Percentiles rank a stretch among this genome's conserved stretches.
Evolutionary conservation across 2,888 invertebrate genomes (phyloP).

Genomic region (Caenorhabditis uteleia): DNA sequence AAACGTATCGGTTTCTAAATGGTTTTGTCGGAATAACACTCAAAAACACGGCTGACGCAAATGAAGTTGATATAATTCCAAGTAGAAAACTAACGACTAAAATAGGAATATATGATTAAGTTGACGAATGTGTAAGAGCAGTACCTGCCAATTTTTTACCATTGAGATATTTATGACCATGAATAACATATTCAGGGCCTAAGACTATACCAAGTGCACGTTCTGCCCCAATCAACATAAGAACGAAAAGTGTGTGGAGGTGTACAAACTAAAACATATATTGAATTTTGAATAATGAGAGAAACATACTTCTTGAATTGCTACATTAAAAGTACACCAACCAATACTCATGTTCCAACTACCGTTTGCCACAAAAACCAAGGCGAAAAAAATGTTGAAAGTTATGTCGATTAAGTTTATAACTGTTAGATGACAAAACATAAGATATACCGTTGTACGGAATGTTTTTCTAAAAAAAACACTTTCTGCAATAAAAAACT

Average conservation of each 20-base stretch:
- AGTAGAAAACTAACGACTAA: constrained; percentile 22
- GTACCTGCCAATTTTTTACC: constrained; percentile 21
- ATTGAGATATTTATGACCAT: constrained; percentile 19
- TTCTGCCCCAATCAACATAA: constrained; percentile 63
- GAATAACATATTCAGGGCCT: constrained; percentile 20
- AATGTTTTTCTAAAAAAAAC: too few relatives aligned
- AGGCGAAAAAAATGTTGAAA: constrained; percentile 55
- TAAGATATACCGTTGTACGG: constrained; percentile 30
- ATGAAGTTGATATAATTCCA: constrained; percentile 13
- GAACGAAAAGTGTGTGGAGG: constrained; percentile 55
- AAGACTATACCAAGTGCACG: constrained; percentile 53
- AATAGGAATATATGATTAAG: background rate
- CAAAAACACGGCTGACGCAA: constrained; percentile 28
- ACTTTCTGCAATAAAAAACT: too few relatives aligned
- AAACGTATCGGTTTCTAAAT: constrained; percentile 63
- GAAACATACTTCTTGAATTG: constrained; percentile 56
- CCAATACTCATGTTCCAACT: constrained; percentile 57
- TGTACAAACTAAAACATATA: constrained; percentile 53
- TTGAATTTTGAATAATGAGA: too few relatives aligned
- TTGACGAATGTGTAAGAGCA: background rate
- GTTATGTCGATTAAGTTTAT: constrained; percentile 41
- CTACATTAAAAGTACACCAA: constrained; percentile 59
- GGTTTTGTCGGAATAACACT: constrained; percentile 56
- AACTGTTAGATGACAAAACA: constrained; percentile 39
- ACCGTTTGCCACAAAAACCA: constrained; percentile 60